Evolutionary conservation across 2,113 vertebrate genomes (phyloP), one percentile per base, ranked within the genome.

Genomic region (Machaerirhynchus nigripectus): DNA sequence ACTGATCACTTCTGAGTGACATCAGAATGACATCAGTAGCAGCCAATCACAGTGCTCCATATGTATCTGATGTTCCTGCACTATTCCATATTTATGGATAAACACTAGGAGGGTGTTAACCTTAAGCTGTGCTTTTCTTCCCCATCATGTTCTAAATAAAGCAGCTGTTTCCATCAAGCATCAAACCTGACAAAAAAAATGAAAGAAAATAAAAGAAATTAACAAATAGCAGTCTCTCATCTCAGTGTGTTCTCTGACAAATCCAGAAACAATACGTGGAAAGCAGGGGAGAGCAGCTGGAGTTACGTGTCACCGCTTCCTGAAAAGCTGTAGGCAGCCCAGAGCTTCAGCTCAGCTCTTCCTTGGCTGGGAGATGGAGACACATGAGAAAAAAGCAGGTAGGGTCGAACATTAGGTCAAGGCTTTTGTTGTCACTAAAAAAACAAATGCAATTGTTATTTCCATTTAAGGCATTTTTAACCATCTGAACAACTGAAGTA

Each of bases 81-180:
- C 89, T 93, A 94, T 94, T 96, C 96, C 81, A 59, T 97, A 97
- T 98, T 97, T 97, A 97, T 70, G 89, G 94, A 93, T 97, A 97
- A 98, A 97, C 93, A 97, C 95, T 83, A 95, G 81, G 91, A 97
- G 94, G 74, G 95, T 97, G 96, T 97, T 97, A 97, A 96, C 95
- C 89, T 92, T 84, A 87, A 97, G 80, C 88, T 88, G 46, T 95
- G 56, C 92, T 97, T 97, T 95, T 49, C 88, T 96, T 96, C 96
- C 81, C 88, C 40, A 93, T 91, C 96, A 50, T 92, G 89, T 96
- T 97, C 97, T 97, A 97, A 97, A 98, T 97, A 97, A 97, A 98
- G 96, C 74, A 81, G 86, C 78, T 93, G 87, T 95, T 95, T 97
- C 93, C 95, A 97, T 90, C 96, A 94, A 97, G 81, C 95, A 94